Base-by-base conservation (phyloP, 2,113 vertebrate genomes). In the Caranx melampygus region DNA sequence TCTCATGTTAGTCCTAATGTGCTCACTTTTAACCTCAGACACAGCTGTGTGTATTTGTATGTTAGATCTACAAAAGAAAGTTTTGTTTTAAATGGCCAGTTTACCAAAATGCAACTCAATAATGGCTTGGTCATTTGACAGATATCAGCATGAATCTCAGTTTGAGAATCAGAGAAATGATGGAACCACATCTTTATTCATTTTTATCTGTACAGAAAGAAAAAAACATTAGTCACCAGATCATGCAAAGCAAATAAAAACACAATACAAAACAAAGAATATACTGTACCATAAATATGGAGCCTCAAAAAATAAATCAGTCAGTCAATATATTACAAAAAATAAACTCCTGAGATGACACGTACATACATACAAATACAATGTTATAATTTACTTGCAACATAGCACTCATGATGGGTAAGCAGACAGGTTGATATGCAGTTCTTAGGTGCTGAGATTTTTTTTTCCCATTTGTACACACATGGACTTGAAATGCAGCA, bases 191-290 rank as follows among this genome's bases (percentile, higher is more conserved):
- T 90, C 81, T 95, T 94, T 94, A 94, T 94, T 95, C 82, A 92
- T 89, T 94, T 92, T 93, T 81, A 92, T 90, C 89, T 94, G 87
- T 94, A 95, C 93, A 95, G 93, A 87, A 87, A 90, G 26, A 83
- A 59, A 80, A 88, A 89, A 62, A 60, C 8, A 72, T 84, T 83
- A 85, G 72, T 94, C 92, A 95, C 93, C 83, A 87, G 81, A 73
- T 95, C 95, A 95, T 95, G 95, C 95, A 93, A 95, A 95, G 94
- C 94, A 92, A 92, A 85, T 90, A 87, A 88, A 89, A 93, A 92
- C 92, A 95, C 93, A 87, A 84, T 93, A 91, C 90, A 90, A 94
- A 94, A 91, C 84, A 82, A 91, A 91, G 88, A 87, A 86, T 88
- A 86, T 87, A 91, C 83, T 88, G 49, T 94, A 92, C 90, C 80